Base-by-base conservation (phyloP, 53 echinoderm and acorn worm species). In the Arbacia lixula region DNA sequence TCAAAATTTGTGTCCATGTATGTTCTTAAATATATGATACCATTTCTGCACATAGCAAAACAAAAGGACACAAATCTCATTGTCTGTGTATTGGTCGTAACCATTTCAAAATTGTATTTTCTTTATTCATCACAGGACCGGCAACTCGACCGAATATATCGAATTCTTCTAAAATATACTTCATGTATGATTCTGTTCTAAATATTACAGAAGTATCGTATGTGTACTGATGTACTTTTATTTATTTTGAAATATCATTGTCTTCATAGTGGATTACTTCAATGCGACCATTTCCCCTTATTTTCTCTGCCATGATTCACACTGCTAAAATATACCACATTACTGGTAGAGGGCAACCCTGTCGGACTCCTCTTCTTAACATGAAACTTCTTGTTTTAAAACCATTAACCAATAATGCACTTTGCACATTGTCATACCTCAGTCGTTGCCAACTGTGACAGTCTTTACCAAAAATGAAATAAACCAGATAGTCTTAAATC, bases 151-250 rank as follows among this genome's bases (percentile, higher is more conserved):
- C 72, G 49, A 49, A 72, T 31, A 1, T 12, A 12, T 29, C 50
- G 30, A 72, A 17, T 49, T 72, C 51, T 27, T 72, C 72, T 6
- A 46, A 1, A 72, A 50, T 49, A 50, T 72, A 72, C 30, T 72
- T 28, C 27, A 72, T 35, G 36, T 20, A 20, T 0, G 67, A 67
- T 2, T 37, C 3, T 37, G 20, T 12, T 72, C 50, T 50, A 2
- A 72, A 72, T 27, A 71, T 30, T 14, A 71, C 24, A 22, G 8
- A 68, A 9, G 69, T 20, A 20, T 68, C 69, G 12, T 68, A 21
- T 68, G 69, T 41, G 11, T 41, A 40, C 40, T 68, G 41, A 12
- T 26, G 26, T n/a, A 68, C 40, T 38, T 68, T 68, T 12, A 68
- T 10, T 20, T 68, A 38, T 40, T 40, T 4, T 16, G 20, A 1